Conservation (phyloP, 2,113 vertebrate species). For the Stigmatopora argus region DNA sequence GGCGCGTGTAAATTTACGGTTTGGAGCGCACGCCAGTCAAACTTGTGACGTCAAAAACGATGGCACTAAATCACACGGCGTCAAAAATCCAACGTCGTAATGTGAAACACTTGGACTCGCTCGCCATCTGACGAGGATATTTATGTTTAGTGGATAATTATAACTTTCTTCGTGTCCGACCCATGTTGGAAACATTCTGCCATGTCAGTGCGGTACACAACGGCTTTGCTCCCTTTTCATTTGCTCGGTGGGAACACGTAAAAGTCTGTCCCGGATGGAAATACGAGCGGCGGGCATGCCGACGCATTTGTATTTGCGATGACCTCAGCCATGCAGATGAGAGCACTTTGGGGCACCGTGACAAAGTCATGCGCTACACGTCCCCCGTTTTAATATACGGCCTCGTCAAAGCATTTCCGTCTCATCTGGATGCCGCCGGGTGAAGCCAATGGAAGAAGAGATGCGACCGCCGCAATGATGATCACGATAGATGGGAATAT, state of each 20-base stretch:
- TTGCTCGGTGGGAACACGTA: not conserved
- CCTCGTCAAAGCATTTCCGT: not conserved
- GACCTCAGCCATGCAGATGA: constrained; percentile 2
- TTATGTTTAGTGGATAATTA: constrained; percentile 7
- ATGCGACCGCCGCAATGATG: not conserved
- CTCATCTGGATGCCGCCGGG: no score
- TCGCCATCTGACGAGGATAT: not conserved
- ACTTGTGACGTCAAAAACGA: not conserved
- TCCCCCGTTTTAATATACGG: not conserved
- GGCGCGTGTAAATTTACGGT: no score
- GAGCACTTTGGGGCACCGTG: not conserved
- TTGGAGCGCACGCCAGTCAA: not conserved
- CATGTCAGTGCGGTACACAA: not conserved
- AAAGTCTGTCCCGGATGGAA: not conserved
- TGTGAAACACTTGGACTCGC: not conserved
- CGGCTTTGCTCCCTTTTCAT: not conserved
- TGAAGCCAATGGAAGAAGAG: not conserved
- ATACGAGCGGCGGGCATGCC: not conserved
- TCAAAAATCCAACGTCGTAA: not conserved
- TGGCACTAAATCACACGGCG: not conserved
- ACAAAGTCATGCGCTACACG: not conserved
- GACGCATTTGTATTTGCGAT: not conserved
- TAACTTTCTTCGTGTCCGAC: not conserved
- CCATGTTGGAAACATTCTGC: constrained; percentile 2
- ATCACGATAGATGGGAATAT: not conserved